A percentile compares a stretch with the other conserved stretches of the same genome.
Evolutionary conservation across 2,888 invertebrate species (phyloP).

Genomic region (Neoitamus cyanurus): DNA sequence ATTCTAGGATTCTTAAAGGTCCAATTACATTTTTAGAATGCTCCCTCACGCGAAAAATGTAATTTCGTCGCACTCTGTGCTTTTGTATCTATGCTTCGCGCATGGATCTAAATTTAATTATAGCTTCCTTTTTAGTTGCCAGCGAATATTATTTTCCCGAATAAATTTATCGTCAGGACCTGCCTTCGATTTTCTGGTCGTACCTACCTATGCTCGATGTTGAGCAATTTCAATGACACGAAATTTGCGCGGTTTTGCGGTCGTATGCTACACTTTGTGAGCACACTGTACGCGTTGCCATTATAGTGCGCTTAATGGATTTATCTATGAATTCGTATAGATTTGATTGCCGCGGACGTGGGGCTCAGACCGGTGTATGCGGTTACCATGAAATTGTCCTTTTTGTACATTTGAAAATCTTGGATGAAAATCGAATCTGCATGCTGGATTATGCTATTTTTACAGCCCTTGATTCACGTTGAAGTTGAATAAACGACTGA

Average conservation of each 20-base stretch:
- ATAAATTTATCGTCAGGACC: conserved; percentile 16
- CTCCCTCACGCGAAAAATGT: background rate
- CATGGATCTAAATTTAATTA: conserved; percentile 19
- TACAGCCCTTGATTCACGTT: background rate
- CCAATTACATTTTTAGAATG: background rate
- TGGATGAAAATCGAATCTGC: background rate
- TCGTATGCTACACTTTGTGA: background rate
- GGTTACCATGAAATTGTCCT: background rate
- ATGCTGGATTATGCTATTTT: background rate
- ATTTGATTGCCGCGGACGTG: background rate
- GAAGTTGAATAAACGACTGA: no score
- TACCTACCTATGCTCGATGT: background rate
- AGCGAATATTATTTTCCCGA: background rate
- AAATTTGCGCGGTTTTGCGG: conserved; percentile 11
- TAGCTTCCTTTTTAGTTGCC: background rate
- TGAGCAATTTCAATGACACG: background rate
- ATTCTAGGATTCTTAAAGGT: background rate
- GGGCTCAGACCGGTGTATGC: background rate
- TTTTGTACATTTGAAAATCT: background rate
- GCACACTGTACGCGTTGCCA: background rate
- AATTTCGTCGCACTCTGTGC: background rate
- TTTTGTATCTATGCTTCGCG: background rate
- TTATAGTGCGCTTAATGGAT: background rate
- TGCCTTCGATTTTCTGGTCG: background rate
- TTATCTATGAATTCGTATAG: background rate